A percentile compares a stretch with the other conserved stretches of the same genome.
These are phyloP conservation scores for Eremobia ochroleuca DNA, from an alignment of 2,888 invertebrate species.

Conservation along the genomic window DNA sequence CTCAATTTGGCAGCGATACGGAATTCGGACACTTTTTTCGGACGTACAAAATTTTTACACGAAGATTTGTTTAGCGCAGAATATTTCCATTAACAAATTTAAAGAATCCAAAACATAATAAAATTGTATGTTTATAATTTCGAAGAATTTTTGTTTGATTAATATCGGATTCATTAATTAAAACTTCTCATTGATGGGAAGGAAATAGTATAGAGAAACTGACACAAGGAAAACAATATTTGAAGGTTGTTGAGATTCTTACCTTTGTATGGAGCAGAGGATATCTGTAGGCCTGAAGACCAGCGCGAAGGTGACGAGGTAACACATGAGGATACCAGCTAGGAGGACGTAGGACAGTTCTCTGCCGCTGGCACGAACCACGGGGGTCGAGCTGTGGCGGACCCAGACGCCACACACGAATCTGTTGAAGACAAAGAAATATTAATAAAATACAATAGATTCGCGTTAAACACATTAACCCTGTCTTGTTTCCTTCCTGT, in stretches of 20 bases:
- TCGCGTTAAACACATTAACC: neutral
- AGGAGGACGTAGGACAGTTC: slow-evolving; percentile 97
- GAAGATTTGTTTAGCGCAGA: too few species aligned
- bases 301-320: slow-evolving; percentile 97
- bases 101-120: neutral
- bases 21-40: neutral
- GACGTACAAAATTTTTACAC: neutral
- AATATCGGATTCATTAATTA: neutral
- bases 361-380: slow-evolving; percentile 98
- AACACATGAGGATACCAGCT: slow-evolving; percentile 97
- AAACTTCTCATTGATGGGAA: neutral
- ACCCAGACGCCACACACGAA: slow-evolving; percentile 96
- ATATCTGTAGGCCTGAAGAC: slow-evolving; percentile 96
- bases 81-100: neutral
- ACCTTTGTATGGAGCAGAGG: slow-evolving; percentile 97
- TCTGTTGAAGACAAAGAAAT: slow-evolving; percentile 67
- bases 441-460: neutral
- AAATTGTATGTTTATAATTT: neutral
- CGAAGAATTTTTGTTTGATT: neutral
- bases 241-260: slow-evolving; percentile 60
- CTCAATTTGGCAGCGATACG: slow-evolving; percentile 19
- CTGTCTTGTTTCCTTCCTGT: neutral
- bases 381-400: slow-evolving; percentile 97
- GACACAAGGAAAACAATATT: neutral
- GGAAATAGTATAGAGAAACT: neutral